Conservation (phyloP, 2,888 invertebrate genomes). For the Ramazzottius varieornatus region DNA sequence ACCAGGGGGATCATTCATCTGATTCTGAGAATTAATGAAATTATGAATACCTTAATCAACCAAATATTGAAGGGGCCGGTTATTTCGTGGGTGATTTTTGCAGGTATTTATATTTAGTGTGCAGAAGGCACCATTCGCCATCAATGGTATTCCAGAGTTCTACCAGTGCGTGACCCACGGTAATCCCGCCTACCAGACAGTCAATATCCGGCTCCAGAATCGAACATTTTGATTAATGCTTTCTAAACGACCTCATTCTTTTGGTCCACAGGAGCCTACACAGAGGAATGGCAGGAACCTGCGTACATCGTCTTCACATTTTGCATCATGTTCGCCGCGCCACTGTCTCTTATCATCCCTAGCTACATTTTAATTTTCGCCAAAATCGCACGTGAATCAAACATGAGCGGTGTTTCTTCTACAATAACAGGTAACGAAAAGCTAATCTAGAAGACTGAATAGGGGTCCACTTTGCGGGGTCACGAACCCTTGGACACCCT, state of each 20-base stretch:
- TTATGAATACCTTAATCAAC: background rate
- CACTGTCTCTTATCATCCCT: conserved; percentile 19
- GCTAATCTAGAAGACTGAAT: too few species aligned
- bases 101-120: conserved; percentile 20
- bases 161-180: conserved; percentile 19
- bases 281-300: conserved; percentile 15
- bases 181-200: too few species aligned
- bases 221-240: too few species aligned
- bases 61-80: too few species aligned
- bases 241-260: too few species aligned
- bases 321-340: conserved; percentile 19
- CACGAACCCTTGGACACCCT: too few species aligned
- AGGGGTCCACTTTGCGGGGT: too few species aligned
- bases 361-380: conserved; percentile 20
- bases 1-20: background rate
- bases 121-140: conserved; percentile 15
- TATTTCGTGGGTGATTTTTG: too few species aligned
- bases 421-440: conserved; percentile 13
- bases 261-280: conserved; percentile 13
- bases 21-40: background rate
- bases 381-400: conserved; percentile 19
- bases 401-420: conserved; percentile 4
- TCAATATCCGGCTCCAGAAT: too few species aligned
- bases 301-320: conserved; percentile 18
- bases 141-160: conserved; percentile 14